Evolutionary conservation across 2,797 vertebrate species (phyloP).

Genomic region (Columba guinea): DNA sequence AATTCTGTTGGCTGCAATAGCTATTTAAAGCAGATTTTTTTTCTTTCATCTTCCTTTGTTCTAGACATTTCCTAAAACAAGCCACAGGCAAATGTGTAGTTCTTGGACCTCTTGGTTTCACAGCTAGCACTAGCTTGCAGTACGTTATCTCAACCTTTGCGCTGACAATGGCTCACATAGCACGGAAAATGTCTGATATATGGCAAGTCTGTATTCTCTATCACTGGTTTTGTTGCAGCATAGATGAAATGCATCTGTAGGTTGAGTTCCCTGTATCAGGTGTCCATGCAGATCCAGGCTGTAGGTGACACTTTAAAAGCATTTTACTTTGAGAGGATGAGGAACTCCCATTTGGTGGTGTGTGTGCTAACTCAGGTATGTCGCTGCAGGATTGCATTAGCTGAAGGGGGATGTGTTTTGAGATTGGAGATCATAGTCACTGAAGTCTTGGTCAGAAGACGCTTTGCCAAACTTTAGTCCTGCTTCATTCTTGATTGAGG

Average conservation of each 20-base stretch:
- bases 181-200: background rate
- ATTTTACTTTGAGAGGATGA: background rate
- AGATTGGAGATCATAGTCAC: background rate
- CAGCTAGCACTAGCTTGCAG: background rate
- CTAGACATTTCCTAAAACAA: background rate
- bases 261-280: background rate
- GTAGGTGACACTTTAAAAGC: background rate
- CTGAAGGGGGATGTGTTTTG: background rate
- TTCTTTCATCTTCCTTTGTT: background rate
- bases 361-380: background rate
- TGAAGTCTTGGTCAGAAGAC: background rate
- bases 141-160: background rate
- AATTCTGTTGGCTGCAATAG: background rate
- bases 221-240: background rate
- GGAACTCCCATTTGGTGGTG: background rate
- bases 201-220: background rate
- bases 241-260: background rate
- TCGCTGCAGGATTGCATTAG: background rate
- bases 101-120: background rate
- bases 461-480: background rate
- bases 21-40: background rate
- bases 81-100: background rate
- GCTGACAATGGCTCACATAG: background rate
- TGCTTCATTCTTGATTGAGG: background rate
- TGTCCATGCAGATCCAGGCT: background rate